Base-by-base conservation (phyloP, 2,888 invertebrate species). In the Drosophila ezoana region DNA sequence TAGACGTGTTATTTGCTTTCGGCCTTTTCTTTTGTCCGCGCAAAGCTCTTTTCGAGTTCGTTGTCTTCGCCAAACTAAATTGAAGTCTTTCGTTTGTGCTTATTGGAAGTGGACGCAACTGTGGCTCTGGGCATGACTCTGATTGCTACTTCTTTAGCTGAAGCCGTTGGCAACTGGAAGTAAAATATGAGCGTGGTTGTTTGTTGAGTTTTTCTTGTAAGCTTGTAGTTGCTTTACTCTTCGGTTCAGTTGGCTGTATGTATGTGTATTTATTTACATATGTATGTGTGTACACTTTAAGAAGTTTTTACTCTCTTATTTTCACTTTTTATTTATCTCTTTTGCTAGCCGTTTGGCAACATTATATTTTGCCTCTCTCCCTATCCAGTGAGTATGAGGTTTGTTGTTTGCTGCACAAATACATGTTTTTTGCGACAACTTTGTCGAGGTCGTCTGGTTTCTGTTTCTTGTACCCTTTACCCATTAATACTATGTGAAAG, bases 11-110 rank as follows among this genome's bases (percentile, higher is more conserved):
- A 72, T 71, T 61, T 64, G 63, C 71, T 68, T 72, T 81, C 56
- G 54, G 53, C 52, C 58, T 72, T 81, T 77, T 48, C 72, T 63
- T 63, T 53, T 69, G 63, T 86, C 88, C 87, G 86, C 74, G 72
- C 65, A 68, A 77, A 84, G 80, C 89, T 86, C 91, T 90, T 84
- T 80, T 87, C 91, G 91, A 89, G 91, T 91, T 91, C 91, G 91
- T 91, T 91, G 91, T 91, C 91, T 92, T 90, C 84, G 87, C 89
- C 90, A 84, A 91, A 91, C 92, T 92, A 83, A 91, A 87, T 89
- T 91, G 82, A 91, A 91, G 91, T 92, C 91, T 92, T 91, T 91
- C 87, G 91, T 87, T 90, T 89, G 89, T 84, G 91, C 88, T 89
- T 88, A 79, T 71, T 89, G 83, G 81, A 82, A 90, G 79, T 75